A percentile compares a stretch with the other conserved stretches of the same genome.
Conservation (phyloP, 2,113 vertebrate genomes). For the Elachura formosa region DNA sequence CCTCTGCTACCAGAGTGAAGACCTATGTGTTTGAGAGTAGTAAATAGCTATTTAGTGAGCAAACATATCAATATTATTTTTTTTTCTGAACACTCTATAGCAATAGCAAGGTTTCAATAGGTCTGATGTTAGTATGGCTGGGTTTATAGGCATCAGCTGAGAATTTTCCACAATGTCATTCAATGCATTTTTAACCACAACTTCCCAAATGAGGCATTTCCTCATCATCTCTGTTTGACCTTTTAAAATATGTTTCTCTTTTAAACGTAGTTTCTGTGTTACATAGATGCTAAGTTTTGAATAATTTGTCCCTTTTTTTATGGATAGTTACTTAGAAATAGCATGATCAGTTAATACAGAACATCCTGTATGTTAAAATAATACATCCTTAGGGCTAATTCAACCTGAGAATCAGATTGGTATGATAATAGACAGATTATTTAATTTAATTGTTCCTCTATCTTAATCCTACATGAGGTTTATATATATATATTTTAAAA, state of each 20-base stretch:
- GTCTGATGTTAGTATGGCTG: background rate
- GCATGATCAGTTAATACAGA: background rate
- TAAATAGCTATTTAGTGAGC: background rate
- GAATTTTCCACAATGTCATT: background rate
- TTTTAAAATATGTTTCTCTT: background rate
- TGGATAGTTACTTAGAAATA: background rate
- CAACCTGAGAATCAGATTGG: background rate
- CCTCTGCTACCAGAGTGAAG: background rate
- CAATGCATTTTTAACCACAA: background rate
- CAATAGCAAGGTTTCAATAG: background rate
- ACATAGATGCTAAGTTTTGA: background rate
- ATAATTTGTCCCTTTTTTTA: background rate
- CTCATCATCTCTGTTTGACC: background rate
- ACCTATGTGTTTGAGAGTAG: background rate
- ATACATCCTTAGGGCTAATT: background rate
- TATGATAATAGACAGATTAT: background rate
- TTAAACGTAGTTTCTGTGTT: background rate
- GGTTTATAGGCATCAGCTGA: background rate
- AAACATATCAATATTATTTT: rapidly evolving
- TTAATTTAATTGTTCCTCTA: background rate
- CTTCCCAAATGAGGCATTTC: background rate
- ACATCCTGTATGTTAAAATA: background rate
- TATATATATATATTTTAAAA: background rate
- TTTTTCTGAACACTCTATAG: background rate
- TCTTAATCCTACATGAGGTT: background rate